A percentile compares a stretch with the other conserved stretches of the same genome.
phyloP scores from a whole-genome alignment of 2,888 invertebrate genomes.

The Thereva nobilitata region DNA sequence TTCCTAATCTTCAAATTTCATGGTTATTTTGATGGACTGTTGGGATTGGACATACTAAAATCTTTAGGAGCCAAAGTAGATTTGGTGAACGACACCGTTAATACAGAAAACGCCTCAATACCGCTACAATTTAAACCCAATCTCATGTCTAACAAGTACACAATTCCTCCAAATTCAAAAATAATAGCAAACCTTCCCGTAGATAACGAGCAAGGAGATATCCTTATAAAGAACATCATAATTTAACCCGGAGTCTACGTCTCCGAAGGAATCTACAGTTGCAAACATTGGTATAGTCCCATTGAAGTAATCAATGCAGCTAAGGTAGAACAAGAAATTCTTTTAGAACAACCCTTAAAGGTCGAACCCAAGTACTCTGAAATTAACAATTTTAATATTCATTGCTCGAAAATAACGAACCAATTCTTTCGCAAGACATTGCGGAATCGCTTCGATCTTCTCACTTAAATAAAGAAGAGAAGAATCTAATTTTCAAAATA shows the following conservation, averaged over 20 bases:
- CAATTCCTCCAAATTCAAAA: conserved; percentile 21
- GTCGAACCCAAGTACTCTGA: not conserved
- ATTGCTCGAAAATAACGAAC: no score
- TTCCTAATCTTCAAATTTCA: conserved; percentile 42
- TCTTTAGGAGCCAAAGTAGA: conserved; percentile 33
- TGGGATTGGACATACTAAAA: conserved; percentile 42
- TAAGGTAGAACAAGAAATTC: no score
- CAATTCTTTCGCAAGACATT: conserved; percentile 18
- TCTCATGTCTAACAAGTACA: conserved; percentile 14
- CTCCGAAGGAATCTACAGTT: not conserved
- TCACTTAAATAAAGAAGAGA: conserved; percentile 42
- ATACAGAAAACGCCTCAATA: conserved; percentile 5
- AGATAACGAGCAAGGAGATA: conserved; percentile 16
- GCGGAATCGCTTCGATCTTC: not conserved
- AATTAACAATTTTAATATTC: not conserved
- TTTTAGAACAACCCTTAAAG: not conserved
- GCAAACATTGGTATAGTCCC: no score
- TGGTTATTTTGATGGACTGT: conserved; percentile 42
- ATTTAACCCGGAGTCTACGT: not conserved
- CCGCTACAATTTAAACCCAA: conserved; percentile 23
- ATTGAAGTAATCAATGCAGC: no score
- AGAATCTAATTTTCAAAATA: conserved; percentile 32
- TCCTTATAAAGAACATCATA: not conserved
- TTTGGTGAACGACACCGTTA: conserved; percentile 15
- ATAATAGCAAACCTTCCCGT: conserved; percentile 27